A percentile compares a stretch with the other conserved stretches of the same genome.
phyloP scores from a whole-genome alignment of 2,888 invertebrate species.

The Drosophila multiciliata region DNA sequence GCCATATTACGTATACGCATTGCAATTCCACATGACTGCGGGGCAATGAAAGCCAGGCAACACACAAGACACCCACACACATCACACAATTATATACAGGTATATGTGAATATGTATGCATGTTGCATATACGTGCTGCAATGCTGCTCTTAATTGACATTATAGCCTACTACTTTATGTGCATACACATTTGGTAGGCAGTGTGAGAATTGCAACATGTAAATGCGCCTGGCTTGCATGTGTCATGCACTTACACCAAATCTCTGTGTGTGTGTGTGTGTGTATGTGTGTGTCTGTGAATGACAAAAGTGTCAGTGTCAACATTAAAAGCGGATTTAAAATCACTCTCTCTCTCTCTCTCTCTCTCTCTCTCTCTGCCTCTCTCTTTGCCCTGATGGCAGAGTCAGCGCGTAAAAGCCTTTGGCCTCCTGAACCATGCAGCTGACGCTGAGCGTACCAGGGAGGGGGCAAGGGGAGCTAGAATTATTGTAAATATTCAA shows the following conservation, averaged over 20 bases:
- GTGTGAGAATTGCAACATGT: slow-evolving; percentile 62
- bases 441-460: slow-evolving; percentile 6
- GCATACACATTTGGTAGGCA: slow-evolving; percentile 68
- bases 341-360: slow-evolving; percentile 71
- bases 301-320: slow-evolving; percentile 83
- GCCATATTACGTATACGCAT: slow-evolving; percentile 72
- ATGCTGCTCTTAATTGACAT: slow-evolving; percentile 78
- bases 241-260: slow-evolving; percentile 50
- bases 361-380: slow-evolving; percentile 77
- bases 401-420: slow-evolving; percentile 71
- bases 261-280: slow-evolving; percentile 6
- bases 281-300: slow-evolving; percentile 39
- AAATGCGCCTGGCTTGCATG: slow-evolving; percentile 76
- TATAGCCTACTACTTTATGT: slow-evolving; percentile 81
- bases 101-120: slow-evolving; percentile 3
- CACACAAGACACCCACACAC: slow-evolving; percentile 19
- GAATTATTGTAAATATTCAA: slow-evolving; percentile 45
- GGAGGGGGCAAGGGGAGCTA: neutral
- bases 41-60: slow-evolving; percentile 61
- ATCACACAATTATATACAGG: slow-evolving; percentile 9
- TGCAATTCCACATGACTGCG: slow-evolving; percentile 76
- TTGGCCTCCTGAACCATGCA: slow-evolving; percentile 52
- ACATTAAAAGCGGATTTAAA: slow-evolving; percentile 84
- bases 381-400: slow-evolving; percentile 47
- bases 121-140: slow-evolving; percentile 26